phyloP scores from a whole-genome alignment of 2,113 vertebrate genomes.

The Calypte anna region DNA sequence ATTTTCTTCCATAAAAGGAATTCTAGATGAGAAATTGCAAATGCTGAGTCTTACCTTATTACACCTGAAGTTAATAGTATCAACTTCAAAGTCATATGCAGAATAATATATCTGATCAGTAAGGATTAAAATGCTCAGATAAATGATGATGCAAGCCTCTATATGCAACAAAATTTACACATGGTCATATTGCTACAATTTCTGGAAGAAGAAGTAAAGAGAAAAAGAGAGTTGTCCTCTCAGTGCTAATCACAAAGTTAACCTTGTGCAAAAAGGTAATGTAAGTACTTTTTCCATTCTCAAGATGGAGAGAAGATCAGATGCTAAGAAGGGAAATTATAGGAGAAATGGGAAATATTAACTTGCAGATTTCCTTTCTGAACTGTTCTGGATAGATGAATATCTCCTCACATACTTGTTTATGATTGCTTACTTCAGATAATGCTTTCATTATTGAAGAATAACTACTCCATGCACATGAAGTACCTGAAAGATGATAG shows the following conservation, averaged over 20 bases:
- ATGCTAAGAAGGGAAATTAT: not conserved
- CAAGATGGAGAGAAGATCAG: not conserved
- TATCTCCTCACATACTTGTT: not conserved
- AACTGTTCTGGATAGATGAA: not conserved
- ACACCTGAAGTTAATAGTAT: not conserved
- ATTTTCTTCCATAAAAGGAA: not conserved
- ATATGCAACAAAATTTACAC: not conserved
- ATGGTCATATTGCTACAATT: not conserved
- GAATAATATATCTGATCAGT: not conserved
- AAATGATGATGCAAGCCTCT: not conserved
- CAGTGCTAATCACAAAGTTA: not conserved
- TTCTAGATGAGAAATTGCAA: not conserved
- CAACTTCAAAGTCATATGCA: not conserved
- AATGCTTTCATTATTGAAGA: not conserved
- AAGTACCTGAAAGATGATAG: not conserved
- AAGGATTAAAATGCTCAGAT: not conserved
- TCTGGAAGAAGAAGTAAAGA: not conserved
- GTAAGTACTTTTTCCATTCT: not conserved
- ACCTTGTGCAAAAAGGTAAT: not conserved
- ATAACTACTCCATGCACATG: not conserved
- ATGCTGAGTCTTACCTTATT: not conserved
- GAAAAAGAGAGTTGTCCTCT: not conserved
- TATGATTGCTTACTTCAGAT: not conserved
- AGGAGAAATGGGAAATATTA: not conserved
- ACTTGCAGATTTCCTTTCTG: not conserved